Evolutionary conservation across 1,140 invertebrate species (phyloP).

Genomic region (Procambarus clarkii): DNA sequence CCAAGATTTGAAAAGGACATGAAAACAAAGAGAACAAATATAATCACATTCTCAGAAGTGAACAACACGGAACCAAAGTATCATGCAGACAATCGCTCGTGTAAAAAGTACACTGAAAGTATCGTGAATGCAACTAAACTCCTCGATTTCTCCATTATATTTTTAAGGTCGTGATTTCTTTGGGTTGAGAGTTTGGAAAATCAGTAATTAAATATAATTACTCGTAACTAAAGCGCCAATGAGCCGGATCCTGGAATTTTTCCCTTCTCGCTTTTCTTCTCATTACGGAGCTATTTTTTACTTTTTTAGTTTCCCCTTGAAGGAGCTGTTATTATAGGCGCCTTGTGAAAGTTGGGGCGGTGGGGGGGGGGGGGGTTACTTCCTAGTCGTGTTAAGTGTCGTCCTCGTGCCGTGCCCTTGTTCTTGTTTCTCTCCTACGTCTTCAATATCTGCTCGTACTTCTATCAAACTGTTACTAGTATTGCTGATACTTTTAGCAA

Average conservation of each 20-base stretch:
- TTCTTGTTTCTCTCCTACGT: too few species aligned
- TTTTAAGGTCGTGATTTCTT: constrained; percentile 39
- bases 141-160: constrained; percentile 32
- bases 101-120: too few species aligned
- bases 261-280: background rate
- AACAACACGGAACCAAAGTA: background rate
- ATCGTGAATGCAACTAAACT: background rate
- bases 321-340: background rate
- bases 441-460: too few species aligned
- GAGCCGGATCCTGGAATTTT: constrained; percentile 1
- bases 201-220: constrained; percentile 42
- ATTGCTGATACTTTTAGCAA: too few species aligned
- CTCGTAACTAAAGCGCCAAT: constrained; percentile 24
- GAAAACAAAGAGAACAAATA: background rate
- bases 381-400: too few species aligned
- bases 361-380: too few species aligned
- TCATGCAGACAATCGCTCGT: background rate
- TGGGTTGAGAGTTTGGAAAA: constrained; percentile 10
- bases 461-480: too few species aligned
- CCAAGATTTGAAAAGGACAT: too few species aligned
- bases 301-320: background rate
- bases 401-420: too few species aligned
- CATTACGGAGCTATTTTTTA: background rate
- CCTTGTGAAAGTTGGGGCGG: background rate
- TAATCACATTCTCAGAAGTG: background rate